Base-by-base conservation (phyloP, 1,140 invertebrate genomes). In the Arctopsyche grandis region DNA sequence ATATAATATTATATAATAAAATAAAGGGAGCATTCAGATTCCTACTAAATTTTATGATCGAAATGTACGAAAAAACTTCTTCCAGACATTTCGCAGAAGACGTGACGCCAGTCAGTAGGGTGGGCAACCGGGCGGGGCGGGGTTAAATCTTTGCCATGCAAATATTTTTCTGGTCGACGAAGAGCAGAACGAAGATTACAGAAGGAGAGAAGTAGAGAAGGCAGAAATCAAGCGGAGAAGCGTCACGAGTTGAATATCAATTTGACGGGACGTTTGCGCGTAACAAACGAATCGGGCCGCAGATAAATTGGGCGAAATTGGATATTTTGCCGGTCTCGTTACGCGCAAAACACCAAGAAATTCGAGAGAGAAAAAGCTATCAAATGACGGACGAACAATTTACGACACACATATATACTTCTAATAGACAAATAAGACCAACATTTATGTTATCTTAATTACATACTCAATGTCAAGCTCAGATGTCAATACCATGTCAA, bases 141-240 rank as follows among this genome's bases (percentile, higher is more conserved):
- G 24, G 43, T 52, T 9, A 24, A 74, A 74, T 74, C 44, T 74
- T 74, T 74, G 48, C 46, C 22, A 71, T 71, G 69, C 44, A 71
- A 71, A 71, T 56, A 74, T 74, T 74, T 74, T 71, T 44, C 38
- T 71, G 69, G 69, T 22, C 38, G 66, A 14, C 38, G 63, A 26
- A 22, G 24, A 22, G 10, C 24, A 29, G 10, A 66, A 24, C 63
- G 71, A 56, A 74, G 71, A 74, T 74, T 74, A 74, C 44, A 71
- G 38, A 22, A 10, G 21, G 21, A 22, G 21, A 14, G 58, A 52
- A 52, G 16, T 14, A 60, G 63, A 66, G 52, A 74, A 46, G 71
- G 21, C 71, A 74, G 71, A 74, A 74, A 74, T 74, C 71, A 74
- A 74, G 71, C 71, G 71, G 44, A 74, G 43, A 74, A 74, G 44